Percentiles rank a stretch among this genome's conserved stretches.
Conservation (phyloP, 2,797 vertebrate species). For the Notoglanidium macrostoma region DNA sequence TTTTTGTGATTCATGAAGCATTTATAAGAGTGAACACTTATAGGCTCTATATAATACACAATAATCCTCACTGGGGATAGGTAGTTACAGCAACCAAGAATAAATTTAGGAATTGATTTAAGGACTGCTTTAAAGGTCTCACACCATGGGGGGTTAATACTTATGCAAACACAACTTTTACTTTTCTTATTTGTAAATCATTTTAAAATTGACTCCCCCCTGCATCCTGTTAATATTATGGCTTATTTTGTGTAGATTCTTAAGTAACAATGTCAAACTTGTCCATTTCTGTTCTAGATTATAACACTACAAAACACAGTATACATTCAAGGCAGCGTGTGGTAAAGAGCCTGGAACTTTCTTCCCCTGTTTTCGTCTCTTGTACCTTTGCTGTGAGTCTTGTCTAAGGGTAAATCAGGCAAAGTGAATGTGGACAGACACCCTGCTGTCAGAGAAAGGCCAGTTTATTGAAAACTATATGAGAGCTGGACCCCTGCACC, state of each 20-base stretch:
- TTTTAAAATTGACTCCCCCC: not conserved
- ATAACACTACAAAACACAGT: not conserved
- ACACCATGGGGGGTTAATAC: not conserved
- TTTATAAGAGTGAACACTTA: no score
- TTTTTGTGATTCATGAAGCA: no score
- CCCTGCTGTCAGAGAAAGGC: slow-evolving; percentile 46
- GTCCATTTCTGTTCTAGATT: not conserved
- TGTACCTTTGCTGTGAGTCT: slow-evolving; percentile 19
- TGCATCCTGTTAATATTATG: not conserved
- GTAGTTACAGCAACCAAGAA: not conserved
- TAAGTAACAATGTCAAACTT: not conserved
- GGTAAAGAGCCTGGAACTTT: not conserved
- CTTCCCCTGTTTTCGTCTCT: not conserved
- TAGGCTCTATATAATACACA: no score
- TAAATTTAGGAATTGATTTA: not conserved
- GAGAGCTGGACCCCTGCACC: slow-evolving; percentile 35
- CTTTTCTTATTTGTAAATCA: not conserved
- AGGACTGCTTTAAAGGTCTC: no score
- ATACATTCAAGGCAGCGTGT: not conserved
- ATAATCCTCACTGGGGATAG: no score
- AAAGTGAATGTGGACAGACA: slow-evolving; percentile 25
- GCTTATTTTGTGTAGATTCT: not conserved
- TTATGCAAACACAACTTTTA: not conserved
- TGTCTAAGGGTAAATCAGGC: slow-evolving; percentile 20
- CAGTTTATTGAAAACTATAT: slow-evolving; percentile 38